Evolutionary conservation across 2,888 invertebrate species (phyloP), one percentile per base, ranked within the genome.

Genomic region (Pheosia tremula): DNA sequence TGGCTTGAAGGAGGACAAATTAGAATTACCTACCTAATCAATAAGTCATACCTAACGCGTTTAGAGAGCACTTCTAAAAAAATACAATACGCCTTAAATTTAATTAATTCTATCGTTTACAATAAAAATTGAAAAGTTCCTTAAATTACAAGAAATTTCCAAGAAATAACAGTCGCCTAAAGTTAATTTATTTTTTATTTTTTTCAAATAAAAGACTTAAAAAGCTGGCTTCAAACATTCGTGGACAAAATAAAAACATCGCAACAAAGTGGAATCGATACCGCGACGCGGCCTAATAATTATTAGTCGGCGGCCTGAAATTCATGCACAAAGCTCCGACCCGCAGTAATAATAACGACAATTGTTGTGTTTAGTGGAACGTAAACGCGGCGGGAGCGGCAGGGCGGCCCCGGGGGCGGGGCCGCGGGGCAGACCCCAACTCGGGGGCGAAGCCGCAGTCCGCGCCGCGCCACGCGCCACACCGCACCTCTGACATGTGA

Each of bases 341-440:
- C 93, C 92, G 87, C 92, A 92, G 90, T 88, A 91, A 93, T 93
- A 93, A 93, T 93, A 93, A 93, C 91, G 91, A 90, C 93, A 91
- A 92, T 92, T 93, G 93, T 93, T 93, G 92, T 93, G 93, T 93
- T 93, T 92, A 93, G 89, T 92, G 93, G 90, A 90, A 92, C 93
- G 93, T 92, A 90, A 93, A 91, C 90, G 89, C 79, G 84, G 79
- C 82, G 75, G 77, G 74, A 57, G 77, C 75, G 73, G 72, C 72
- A 64, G 68, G 73, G 77, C 68, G 74, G 71, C 65, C 77, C 64
- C 49, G 64, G 74, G 79, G 84, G 85, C 86, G 81, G 87, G 82
- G 75, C 75, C 70, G 70, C 75, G 79, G 81, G 86, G 87, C 83
- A 80, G 79, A 77, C 83, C 82, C 84, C 84, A 83, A 80, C 70